Conservation (phyloP, 2,888 invertebrate species). For the Barypeithes pellucidus region DNA sequence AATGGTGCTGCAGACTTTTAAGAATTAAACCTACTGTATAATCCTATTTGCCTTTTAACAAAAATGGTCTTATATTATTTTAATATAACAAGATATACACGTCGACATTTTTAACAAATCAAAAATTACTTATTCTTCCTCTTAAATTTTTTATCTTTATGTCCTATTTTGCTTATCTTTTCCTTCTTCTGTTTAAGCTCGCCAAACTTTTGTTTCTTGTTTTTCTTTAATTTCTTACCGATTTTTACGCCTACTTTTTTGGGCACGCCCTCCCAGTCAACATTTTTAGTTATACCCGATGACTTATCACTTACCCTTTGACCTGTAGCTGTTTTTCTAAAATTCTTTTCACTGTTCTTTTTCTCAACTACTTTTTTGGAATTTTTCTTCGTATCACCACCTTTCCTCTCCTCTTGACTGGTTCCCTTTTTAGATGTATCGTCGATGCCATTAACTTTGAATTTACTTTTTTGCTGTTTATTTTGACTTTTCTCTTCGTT, state of each 20-base stretch:
- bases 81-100: not conserved
- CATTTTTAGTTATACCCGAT: conserved; percentile 28
- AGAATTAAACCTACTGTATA: no score
- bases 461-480: conserved; percentile 47
- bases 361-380: not conserved
- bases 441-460: conserved; percentile 32
- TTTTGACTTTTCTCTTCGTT: conserved; percentile 23
- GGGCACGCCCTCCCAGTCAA: conserved; percentile 56
- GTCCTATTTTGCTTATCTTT: conserved; percentile 26
- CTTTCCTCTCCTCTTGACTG: not conserved
- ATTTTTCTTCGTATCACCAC: not conserved
- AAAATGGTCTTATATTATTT: not conserved
- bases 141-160: conserved; percentile 42
- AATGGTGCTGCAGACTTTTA: no score
- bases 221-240: conserved; percentile 59
- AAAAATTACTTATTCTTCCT: conserved; percentile 27
- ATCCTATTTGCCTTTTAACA: no score
- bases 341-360: not conserved
- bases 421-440: conserved; percentile 26
- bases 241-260: conserved; percentile 57
- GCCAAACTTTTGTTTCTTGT: conserved; percentile 57
- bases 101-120: not conserved
- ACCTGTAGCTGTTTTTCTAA: conserved; percentile 17
- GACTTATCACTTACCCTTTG: conserved; percentile 23
- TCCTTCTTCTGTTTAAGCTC: conserved; percentile 52